Percentiles rank a stretch among this genome's conserved stretches.
Evolutionary conservation across 2,888 invertebrate genomes (phyloP).

Genomic region (Deilephila porcellus): DNA sequence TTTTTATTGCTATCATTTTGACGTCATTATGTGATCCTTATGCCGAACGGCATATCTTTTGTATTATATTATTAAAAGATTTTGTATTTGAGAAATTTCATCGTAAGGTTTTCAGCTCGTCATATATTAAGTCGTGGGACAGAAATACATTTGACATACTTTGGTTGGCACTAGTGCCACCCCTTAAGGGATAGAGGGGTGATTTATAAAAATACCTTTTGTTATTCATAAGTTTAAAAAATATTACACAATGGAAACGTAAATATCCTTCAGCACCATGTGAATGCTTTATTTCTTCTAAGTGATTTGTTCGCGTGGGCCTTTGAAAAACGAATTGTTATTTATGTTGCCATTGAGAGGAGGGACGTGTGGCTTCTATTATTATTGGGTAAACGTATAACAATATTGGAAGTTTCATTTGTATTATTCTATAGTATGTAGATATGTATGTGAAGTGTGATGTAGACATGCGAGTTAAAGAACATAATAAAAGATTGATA

Average conservation of each 20-base stretch:
- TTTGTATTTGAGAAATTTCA: no score
- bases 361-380: slow-evolving; percentile 4
- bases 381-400: not conserved
- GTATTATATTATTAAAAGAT: no score
- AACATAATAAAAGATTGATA: no score
- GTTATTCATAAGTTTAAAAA: not conserved
- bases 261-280: not conserved
- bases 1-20: not conserved
- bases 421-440: not conserved
- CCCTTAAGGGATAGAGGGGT: not conserved
- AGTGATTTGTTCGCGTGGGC: slow-evolving; percentile 10
- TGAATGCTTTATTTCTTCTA: slow-evolving; percentile 10
- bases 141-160: no score
- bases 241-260: not conserved
- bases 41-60: no score
- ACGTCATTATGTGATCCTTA: not conserved
- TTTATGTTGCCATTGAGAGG: slow-evolving; percentile 13
- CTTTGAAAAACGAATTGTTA: slow-evolving; percentile 1
- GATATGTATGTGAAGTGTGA: no score
- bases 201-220: not conserved
- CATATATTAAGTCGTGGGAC: no score
- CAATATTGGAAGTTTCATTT: not conserved
- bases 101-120: no score
- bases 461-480: no score
- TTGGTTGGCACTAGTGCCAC: no score